Base-by-base conservation (phyloP, 2,113 vertebrate genomes). In the Cryptotis parvus region DNA sequence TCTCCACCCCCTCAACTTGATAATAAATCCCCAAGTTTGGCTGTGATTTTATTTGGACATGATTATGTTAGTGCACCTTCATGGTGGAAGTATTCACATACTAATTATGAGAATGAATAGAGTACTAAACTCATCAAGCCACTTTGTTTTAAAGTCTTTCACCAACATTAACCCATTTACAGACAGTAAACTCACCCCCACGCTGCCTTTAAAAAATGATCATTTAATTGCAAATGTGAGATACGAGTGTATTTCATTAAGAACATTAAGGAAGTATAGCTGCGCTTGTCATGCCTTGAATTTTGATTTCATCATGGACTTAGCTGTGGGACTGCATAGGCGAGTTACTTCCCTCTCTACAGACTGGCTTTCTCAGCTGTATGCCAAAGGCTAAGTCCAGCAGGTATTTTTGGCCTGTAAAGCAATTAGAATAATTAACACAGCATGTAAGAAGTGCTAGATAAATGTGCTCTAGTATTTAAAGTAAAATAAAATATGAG, bases 11-110 rank as follows among this genome's bases (percentile, higher is more conserved):
- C 31, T 7, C 16, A 7, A 69, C 85, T 92, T 63, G 77, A 70
- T 86, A 65, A 68, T 39, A 61, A 69, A 89, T 84, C 90, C 84
- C 58, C 45, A 45, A 66, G 55, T 65, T 78, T 65, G 92, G 84
- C 77, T 37, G 73, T 58, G 87, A 74, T 89, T 89, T 80, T 73
- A 45, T 90, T 89, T 92, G 92, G 91, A 92, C 77, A 79, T 87
- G 77, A 76, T 63, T 87, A 87, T 73, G 55, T 94, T 65, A 65
- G 77, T 80, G 31, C 68, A 69, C n/a, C n/a, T 84, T 68, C 9
- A 69, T 9, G 37, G 58, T 22, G 58, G 43, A 58, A 18, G 15
- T 45, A 69, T 80, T 78, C 87, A 74, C 73, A 58, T 26, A 77
- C n/a, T 77, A 69, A 87, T 89, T 90, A 69, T 84, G 22, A 37